Percentiles rank a stretch among this genome's conserved stretches.
These are phyloP conservation scores for Xyrauchen texanus DNA, from an alignment of 2,113 vertebrate genomes.

Conservation along the genomic window DNA sequence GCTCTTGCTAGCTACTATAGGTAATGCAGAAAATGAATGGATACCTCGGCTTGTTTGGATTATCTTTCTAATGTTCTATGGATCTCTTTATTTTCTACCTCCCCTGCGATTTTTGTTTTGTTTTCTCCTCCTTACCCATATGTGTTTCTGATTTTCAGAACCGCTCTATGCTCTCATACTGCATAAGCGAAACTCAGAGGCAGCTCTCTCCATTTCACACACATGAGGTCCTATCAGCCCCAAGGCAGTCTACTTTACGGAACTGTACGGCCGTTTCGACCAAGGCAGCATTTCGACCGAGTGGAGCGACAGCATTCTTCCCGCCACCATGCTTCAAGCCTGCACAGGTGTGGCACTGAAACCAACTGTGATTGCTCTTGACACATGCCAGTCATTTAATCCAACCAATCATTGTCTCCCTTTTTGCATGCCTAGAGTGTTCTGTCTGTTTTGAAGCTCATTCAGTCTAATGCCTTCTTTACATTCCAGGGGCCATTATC, in stretches of 20 bases:
- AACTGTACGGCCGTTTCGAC: constrained; percentile 45
- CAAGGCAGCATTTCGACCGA: constrained; percentile 30
- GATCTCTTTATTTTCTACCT: background rate
- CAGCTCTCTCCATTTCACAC: constrained; percentile 1
- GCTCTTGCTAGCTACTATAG: background rate
- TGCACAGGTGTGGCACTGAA: constrained; percentile 20
- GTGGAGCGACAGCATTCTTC: constrained; percentile 11
- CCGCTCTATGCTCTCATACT: background rate
- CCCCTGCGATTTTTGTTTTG: background rate
- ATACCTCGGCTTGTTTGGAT: constrained; percentile 1
- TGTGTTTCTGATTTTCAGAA: background rate
- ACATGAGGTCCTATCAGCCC: constrained; percentile 45
- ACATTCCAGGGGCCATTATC: background rate
- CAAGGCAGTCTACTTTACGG: constrained; percentile 36
- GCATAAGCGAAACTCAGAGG: background rate
- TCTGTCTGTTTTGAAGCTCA: background rate
- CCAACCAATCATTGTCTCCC: background rate
- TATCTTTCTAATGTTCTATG: background rate
- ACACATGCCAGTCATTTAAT: constrained; percentile 1
- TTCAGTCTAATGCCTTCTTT: background rate
- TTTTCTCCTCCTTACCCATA: constrained; percentile 2
- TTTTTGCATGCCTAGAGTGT: background rate
- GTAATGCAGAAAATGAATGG: constrained; percentile 20
- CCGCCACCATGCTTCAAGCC: constrained; percentile 17
- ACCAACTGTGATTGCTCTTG: constrained; percentile 2